Conservation (phyloP, 1,140 invertebrate genomes). For the Drosophila dunni region DNA sequence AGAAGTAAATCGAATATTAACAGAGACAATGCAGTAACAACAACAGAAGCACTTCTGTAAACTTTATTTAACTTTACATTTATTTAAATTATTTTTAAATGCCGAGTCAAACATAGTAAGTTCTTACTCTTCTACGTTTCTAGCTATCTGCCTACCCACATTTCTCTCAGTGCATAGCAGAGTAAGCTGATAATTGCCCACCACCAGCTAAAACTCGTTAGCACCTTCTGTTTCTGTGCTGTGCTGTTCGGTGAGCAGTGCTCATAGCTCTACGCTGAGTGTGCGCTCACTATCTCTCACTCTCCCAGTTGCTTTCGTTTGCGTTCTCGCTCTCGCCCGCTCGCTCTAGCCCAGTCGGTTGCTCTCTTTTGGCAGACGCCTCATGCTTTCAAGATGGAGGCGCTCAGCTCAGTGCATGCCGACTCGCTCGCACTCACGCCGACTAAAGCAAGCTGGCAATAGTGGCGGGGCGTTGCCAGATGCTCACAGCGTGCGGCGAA, state of each 20-base stretch:
- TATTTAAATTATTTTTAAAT: too few species aligned
- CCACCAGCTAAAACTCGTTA: constrained; percentile 28
- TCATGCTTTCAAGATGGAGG: constrained; percentile 71
- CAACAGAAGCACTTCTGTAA: too few species aligned
- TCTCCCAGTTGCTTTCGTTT: constrained; percentile 1
- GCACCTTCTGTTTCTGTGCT: constrained; percentile 10
- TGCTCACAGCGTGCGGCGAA: constrained; percentile 29
- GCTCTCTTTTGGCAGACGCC: constrained; percentile 28
- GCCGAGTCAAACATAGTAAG: too few species aligned
- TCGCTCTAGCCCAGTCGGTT: constrained; percentile 11
- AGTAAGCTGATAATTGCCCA: constrained; percentile 29
- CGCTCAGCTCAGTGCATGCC: constrained; percentile 41
- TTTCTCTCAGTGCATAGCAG: constrained; percentile 34
- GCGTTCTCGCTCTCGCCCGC: constrained; percentile 7
- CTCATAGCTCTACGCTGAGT: neutral
- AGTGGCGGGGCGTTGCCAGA: constrained; percentile 55
- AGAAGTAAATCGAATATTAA: too few species aligned
- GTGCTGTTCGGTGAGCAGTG: constrained; percentile 3
- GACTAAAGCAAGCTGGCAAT: constrained; percentile 34
- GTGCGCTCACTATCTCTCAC: constrained; percentile 19
- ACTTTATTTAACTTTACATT: too few species aligned
- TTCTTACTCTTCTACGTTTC: too few species aligned
- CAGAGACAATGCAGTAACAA: too few species aligned
- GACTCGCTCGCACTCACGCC: neutral
- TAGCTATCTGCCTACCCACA: neutral